Evolutionary conservation across 2,888 invertebrate species (phyloP).

Genomic region (Boloria selene): DNA sequence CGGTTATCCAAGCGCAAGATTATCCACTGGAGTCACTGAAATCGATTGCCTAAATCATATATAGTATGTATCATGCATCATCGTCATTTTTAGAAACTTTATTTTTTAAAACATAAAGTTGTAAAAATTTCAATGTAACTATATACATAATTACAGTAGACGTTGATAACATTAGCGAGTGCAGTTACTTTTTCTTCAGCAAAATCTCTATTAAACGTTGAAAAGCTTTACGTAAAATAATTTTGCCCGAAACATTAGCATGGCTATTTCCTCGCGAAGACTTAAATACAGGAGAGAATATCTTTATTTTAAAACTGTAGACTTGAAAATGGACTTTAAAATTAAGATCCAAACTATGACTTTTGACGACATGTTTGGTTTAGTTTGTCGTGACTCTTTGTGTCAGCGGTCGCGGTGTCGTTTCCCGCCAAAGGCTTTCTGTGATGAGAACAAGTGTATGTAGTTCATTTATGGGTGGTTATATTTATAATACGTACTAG

Average conservation of each 20-base stretch:
- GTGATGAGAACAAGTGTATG: too few species aligned
- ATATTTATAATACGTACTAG: too few species aligned
- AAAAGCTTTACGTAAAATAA: slow-evolving; percentile 19
- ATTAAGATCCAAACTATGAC: not conserved
- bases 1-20: too few species aligned
- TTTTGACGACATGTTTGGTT: too few species aligned
- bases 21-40: too few species aligned
- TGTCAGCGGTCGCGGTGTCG: too few species aligned
- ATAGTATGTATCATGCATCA: too few species aligned
- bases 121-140: not conserved
- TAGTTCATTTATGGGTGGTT: too few species aligned
- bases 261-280: slow-evolving; percentile 9
- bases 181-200: slow-evolving; percentile 15
- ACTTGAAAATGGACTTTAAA: slow-evolving; percentile 2
- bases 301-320: slow-evolving; percentile 3
- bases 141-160: slow-evolving; percentile 5
- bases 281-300: slow-evolving; percentile 6
- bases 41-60: too few species aligned
- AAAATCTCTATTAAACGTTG: slow-evolving; percentile 14
- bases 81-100: too few species aligned
- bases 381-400: too few species aligned
- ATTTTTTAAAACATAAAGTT: not conserved
- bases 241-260: slow-evolving; percentile 12
- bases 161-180: slow-evolving; percentile 16
- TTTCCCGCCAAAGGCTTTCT: too few species aligned